Conservation (phyloP, 1,140 invertebrate genomes). For the Monomorium pharaonis region DNA sequence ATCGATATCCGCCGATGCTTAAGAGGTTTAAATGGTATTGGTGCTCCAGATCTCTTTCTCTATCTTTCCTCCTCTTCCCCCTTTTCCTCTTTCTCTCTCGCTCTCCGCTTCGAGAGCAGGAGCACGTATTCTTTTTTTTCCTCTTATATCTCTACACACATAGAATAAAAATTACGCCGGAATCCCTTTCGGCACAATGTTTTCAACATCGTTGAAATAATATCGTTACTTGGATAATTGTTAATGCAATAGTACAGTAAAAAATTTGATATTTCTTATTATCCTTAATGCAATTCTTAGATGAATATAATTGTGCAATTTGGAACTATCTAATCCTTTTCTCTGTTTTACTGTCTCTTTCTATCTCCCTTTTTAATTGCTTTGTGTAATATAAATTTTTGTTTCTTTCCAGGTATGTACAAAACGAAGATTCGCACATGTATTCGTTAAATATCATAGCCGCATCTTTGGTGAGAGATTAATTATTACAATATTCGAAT, state of each 20-base stretch:
- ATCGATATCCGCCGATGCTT: constrained; percentile 55
- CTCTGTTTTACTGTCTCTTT: neutral
- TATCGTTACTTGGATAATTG: neutral
- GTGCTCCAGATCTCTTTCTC: constrained; percentile 2
- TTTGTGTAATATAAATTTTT: neutral
- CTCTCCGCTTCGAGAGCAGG: neutral
- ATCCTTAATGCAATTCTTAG: neutral
- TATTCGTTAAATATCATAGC: neutral
- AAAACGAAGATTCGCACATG: neutral
- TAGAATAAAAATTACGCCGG: neutral
- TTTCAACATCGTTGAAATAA: neutral
- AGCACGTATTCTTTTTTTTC: neutral
- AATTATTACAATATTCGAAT: neutral
- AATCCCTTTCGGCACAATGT: neutral
- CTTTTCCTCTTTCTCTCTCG: neutral
- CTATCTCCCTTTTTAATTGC: neutral
- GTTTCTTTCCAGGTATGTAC: constrained; percentile 27
- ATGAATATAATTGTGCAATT: neutral
- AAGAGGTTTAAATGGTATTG: constrained; percentile 50
- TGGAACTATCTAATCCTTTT: neutral
- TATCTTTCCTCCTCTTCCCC: neutral
- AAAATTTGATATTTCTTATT: neutral
- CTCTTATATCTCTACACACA: neutral
- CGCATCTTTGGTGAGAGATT: constrained; percentile 12
- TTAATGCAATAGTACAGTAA: neutral